These are phyloP conservation scores for Apantesis nais DNA, from an alignment of 2,888 invertebrate species.

Conservation along the genomic window DNA sequence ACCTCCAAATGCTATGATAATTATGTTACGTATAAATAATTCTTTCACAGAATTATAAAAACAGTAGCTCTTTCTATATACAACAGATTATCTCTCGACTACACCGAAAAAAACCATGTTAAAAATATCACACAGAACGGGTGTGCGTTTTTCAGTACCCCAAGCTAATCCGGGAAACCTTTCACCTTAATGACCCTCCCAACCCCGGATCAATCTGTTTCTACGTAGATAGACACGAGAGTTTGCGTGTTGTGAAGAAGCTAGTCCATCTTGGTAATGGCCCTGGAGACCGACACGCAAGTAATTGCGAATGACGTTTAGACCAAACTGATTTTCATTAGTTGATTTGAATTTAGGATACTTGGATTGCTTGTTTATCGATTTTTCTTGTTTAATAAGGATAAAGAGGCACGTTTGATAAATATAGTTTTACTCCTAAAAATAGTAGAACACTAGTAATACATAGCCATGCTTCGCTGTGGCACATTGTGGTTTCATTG, in stretches of 20 bases:
- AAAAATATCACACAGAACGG: constrained; percentile 35
- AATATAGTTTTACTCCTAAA: too few relatives aligned
- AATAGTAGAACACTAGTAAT: too few relatives aligned
- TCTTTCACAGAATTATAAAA: not conserved
- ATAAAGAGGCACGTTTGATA: not conserved
- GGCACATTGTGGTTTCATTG: too few relatives aligned
- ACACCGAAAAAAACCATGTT: constrained; percentile 12
- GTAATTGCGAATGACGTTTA: constrained; percentile 20
- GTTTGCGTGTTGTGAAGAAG: constrained; percentile 51
- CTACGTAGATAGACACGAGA: constrained; percentile 49
- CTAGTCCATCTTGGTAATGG: constrained; percentile 45
- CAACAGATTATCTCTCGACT: constrained; percentile 7
- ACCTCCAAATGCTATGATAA: not conserved
- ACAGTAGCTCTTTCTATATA: not conserved
- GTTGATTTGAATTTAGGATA: constrained; percentile 15
- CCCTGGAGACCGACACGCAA: constrained; percentile 37
- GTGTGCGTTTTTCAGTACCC: constrained; percentile 45
- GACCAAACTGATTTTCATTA: constrained; percentile 36
- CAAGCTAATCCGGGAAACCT: constrained; percentile 23
- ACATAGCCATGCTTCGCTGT: too few relatives aligned
- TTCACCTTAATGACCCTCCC: constrained; percentile 51
- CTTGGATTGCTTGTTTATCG: constrained; percentile 2
- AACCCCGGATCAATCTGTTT: constrained; percentile 48
- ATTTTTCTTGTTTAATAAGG: not conserved
- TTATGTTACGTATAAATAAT: not conserved